Conservation (phyloP, 2,888 invertebrate genomes). For the Melieria omissa region DNA sequence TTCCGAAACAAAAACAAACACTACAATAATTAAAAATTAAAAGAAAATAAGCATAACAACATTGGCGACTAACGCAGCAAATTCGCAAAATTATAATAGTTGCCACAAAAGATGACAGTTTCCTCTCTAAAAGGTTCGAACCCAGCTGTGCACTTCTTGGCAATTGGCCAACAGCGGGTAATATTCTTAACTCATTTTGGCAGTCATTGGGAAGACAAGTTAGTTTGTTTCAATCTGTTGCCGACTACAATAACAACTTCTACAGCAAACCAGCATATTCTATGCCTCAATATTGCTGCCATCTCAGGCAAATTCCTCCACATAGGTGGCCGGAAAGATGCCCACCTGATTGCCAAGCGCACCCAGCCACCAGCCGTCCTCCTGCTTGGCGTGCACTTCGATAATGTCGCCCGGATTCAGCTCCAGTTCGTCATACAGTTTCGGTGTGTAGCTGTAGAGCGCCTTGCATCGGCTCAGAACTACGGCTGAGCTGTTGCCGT, state of each 20-base stretch:
- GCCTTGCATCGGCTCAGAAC: conserved; percentile 82
- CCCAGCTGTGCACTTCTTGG: not conserved
- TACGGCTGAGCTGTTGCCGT: conserved; percentile 30
- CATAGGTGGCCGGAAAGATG: conserved; percentile 94
- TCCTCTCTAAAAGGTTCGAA: no score
- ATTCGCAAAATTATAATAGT: no score
- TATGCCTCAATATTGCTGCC: not conserved
- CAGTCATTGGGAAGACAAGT: conserved; percentile 33
- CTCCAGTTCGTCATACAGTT: conserved; percentile 86
- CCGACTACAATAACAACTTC: no score
- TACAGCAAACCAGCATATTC: not conserved
- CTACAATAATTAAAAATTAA: no score
- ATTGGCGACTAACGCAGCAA: no score
- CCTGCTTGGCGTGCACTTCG: conserved; percentile 88
- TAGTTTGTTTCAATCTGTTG: not conserved
- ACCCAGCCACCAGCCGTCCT: conserved; percentile 96
- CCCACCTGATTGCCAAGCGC: conserved; percentile 83
- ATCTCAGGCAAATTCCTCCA: conserved; percentile 72
- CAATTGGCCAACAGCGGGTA: not conserved
- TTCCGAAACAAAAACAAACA: no score
- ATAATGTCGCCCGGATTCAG: conserved; percentile 84
- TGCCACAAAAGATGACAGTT: no score
- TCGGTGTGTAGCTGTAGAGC: conserved; percentile 87
- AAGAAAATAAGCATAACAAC: no score
- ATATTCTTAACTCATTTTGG: conserved; percentile 10